A percentile compares a stretch with the other conserved stretches of the same genome.
Evolutionary conservation across 2,113 vertebrate species (phyloP).

Genomic region (Silurus glanis): DNA sequence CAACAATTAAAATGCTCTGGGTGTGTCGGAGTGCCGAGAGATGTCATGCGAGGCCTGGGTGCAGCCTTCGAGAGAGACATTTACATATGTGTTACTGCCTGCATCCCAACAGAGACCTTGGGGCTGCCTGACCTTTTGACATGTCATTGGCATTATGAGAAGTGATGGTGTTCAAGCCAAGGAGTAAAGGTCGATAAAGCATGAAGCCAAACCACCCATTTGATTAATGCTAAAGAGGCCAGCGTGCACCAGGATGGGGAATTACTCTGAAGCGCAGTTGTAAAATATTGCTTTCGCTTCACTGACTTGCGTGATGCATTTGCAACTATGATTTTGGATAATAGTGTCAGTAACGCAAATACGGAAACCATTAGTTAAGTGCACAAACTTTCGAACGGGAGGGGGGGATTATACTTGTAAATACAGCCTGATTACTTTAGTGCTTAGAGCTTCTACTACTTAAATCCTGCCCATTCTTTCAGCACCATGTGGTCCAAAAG

Average conservation of each 20-base stretch:
- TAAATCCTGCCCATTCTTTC: slow-evolving; percentile 9
- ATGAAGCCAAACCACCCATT: slow-evolving; percentile 52
- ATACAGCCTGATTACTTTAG: background rate
- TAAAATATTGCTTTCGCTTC: slow-evolving; percentile 11
- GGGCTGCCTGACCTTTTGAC: slow-evolving; percentile 66
- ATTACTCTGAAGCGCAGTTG: background rate
- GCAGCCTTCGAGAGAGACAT: slow-evolving; percentile 56
- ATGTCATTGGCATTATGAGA: slow-evolving; percentile 61
- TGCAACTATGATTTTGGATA: slow-evolving; percentile 6
- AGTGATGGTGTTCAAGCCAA: slow-evolving; percentile 58
- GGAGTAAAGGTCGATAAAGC: slow-evolving; percentile 61
- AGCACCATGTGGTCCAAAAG: slow-evolving; percentile 15
- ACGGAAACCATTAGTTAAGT: slow-evolving; percentile 1
- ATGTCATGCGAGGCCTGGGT: slow-evolving; percentile 60
- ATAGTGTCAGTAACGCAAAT: background rate
- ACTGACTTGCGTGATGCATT: background rate
- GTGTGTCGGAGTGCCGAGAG: slow-evolving; percentile 62
- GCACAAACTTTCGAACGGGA: background rate
- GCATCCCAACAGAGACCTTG: slow-evolving; percentile 56
- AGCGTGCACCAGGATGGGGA: slow-evolving; percentile 19
- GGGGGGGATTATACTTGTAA: background rate
- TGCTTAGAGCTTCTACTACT: background rate
- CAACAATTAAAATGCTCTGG: slow-evolving; percentile 64
- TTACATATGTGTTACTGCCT: slow-evolving; percentile 65
- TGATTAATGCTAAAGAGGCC: slow-evolving; percentile 50